phyloP scores from a whole-genome alignment of 2,888 invertebrate genomes.

The Bugula neritina region DNA sequence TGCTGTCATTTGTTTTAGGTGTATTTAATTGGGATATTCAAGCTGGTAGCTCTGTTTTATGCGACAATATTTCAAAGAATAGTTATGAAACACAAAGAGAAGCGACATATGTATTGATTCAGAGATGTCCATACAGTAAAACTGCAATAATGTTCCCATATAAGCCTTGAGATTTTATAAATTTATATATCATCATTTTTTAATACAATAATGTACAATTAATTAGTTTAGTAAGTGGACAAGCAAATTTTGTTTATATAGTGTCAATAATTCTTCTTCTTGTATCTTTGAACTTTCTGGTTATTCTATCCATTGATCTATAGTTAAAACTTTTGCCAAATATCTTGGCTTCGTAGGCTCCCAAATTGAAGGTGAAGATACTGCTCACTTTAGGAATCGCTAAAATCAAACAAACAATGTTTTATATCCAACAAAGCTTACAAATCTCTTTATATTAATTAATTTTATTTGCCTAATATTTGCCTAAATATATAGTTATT shows the following conservation, averaged over 20 bases:
- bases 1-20: constrained; percentile 65
- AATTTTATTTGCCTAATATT: no score
- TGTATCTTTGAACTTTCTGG: constrained; percentile 68
- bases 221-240: not conserved
- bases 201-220: no score
- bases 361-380: constrained; percentile 67
- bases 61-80: constrained; percentile 65
- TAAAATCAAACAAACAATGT: constrained; percentile 52
- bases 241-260: not conserved
- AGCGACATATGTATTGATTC: constrained; percentile 32
- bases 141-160: no score
- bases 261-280: not conserved
- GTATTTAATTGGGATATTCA: constrained; percentile 65
- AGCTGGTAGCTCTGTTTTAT: constrained; percentile 64
- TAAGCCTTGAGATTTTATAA: no score
- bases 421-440: no score
- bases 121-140: no score
- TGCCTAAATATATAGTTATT: no score
- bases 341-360: constrained; percentile 63
- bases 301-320: constrained; percentile 73
- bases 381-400: constrained; percentile 74
- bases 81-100: constrained; percentile 57
- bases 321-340: constrained; percentile 76
- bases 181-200: no score
- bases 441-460: no score